phyloP scores from a whole-genome alignment of 1,140 invertebrate species.

The Neodiprion lecontei region DNA sequence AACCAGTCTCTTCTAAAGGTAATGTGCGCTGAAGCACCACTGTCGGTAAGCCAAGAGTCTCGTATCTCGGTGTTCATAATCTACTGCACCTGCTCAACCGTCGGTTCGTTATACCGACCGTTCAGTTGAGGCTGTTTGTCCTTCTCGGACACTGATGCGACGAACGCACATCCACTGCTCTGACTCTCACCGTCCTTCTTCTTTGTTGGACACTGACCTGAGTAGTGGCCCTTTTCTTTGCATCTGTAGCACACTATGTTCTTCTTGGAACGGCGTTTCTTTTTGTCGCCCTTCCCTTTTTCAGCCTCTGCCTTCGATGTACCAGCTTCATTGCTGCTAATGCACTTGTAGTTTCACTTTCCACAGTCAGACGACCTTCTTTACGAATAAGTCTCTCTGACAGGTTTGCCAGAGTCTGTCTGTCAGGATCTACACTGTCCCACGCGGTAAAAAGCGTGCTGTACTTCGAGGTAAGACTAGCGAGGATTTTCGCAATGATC shows the following conservation, averaged over 20 bases:
- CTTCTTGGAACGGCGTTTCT: slow-evolving; percentile 16
- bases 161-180: slow-evolving; percentile 10
- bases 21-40: slow-evolving; percentile 33
- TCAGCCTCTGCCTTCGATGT: slow-evolving; percentile 10
- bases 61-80: background rate
- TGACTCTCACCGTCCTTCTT: slow-evolving; percentile 16
- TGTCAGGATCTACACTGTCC: slow-evolving; percentile 20
- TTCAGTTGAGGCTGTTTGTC: slow-evolving; percentile 20
- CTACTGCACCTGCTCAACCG: background rate
- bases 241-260: slow-evolving; percentile 11
- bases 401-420: slow-evolving; percentile 21
- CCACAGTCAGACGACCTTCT: slow-evolving; percentile 23
- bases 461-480: background rate
- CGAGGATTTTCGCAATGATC: slow-evolving; percentile 32
- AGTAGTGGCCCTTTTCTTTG: slow-evolving; percentile 13
- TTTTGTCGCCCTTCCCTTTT: slow-evolving; percentile 15
- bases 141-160: slow-evolving; percentile 22
- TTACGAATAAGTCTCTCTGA: slow-evolving; percentile 27
- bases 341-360: slow-evolving; percentile 21
- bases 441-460: background rate
- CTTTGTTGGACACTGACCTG: slow-evolving; percentile 12
- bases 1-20: slow-evolving; percentile 36
- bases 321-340: slow-evolving; percentile 9
- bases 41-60: slow-evolving; percentile 33
- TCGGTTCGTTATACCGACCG: slow-evolving; percentile 10